Evolutionary conservation across 2,113 vertebrate genomes (phyloP).

Genomic region (Cervus canadensis): DNA sequence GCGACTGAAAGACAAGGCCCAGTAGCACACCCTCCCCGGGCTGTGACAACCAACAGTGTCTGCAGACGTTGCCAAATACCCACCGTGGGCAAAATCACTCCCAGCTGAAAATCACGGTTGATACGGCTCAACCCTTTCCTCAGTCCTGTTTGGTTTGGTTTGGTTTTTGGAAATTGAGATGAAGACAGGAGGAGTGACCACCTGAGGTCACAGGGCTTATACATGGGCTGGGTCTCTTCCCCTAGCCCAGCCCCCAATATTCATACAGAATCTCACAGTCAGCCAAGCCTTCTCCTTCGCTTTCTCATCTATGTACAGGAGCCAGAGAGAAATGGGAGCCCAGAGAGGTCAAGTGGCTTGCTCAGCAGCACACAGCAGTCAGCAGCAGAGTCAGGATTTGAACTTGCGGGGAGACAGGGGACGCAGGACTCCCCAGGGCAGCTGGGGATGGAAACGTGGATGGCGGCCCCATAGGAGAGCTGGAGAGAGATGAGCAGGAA

Average conservation of each 20-base stretch:
- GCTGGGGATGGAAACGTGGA: background rate
- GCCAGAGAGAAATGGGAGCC: accelerated
- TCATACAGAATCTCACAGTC: background rate
- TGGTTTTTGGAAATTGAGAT: background rate
- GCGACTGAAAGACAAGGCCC: background rate
- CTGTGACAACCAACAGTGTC: background rate
- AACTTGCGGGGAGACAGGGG: background rate
- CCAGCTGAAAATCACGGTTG: background rate
- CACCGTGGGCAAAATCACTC: background rate
- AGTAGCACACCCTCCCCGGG: background rate
- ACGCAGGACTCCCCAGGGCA: background rate
- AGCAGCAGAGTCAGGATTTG: background rate
- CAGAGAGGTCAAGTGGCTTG: background rate
- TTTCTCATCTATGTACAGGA: background rate
- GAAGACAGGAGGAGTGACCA: background rate
- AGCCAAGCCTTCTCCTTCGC: background rate
- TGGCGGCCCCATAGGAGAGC: background rate
- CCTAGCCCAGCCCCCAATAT: background rate
- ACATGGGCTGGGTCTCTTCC: too few species aligned
- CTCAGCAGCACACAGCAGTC: background rate
- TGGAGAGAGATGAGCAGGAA: background rate
- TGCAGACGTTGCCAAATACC: background rate
- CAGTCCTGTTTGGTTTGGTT: background rate
- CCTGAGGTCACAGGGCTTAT: background rate
- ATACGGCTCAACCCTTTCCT: background rate